These are phyloP conservation scores for Sardina pilchardus DNA, from an alignment of 2,113 vertebrate genomes.

Conservation along the genomic window DNA sequence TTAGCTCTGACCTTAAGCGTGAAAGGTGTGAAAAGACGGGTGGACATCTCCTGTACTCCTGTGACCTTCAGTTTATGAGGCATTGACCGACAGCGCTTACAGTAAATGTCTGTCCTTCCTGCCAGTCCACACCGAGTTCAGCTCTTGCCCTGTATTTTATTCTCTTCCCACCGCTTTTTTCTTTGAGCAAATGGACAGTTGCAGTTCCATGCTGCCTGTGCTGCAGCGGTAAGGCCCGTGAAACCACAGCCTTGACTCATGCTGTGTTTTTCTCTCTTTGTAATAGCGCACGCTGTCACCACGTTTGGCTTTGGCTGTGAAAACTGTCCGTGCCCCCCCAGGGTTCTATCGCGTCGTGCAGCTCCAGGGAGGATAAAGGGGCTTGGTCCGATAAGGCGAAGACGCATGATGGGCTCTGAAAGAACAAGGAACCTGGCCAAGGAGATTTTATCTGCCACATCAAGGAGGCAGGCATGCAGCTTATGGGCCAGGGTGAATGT, in stretches of 20 bases:
- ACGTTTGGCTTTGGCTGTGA: neutral
- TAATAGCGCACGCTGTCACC: neutral
- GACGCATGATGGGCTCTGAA: neutral
- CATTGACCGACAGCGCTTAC: neutral
- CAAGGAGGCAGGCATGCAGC: neutral
- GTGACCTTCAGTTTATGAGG: neutral
- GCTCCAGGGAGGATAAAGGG: neutral
- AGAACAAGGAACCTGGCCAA: neutral
- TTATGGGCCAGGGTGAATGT: neutral
- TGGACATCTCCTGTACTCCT: neutral
- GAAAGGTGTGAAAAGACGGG: conserved; percentile 1
- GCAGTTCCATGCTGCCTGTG: neutral
- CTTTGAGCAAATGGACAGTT: neutral
- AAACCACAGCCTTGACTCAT: neutral
- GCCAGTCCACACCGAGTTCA: neutral
- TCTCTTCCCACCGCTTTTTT: neutral
- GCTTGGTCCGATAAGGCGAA: neutral
- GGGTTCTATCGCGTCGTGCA: neutral
- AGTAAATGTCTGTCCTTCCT: neutral
- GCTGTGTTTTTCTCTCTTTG: neutral
- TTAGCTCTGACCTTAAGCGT: neutral
- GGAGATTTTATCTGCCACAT: neutral
- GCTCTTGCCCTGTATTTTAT: neutral
- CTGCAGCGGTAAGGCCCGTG: neutral
- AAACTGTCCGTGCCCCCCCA: neutral